These are phyloP conservation scores for Magallana gigas DNA, from an alignment of 1,140 invertebrate species.

Conservation along the genomic window DNA sequence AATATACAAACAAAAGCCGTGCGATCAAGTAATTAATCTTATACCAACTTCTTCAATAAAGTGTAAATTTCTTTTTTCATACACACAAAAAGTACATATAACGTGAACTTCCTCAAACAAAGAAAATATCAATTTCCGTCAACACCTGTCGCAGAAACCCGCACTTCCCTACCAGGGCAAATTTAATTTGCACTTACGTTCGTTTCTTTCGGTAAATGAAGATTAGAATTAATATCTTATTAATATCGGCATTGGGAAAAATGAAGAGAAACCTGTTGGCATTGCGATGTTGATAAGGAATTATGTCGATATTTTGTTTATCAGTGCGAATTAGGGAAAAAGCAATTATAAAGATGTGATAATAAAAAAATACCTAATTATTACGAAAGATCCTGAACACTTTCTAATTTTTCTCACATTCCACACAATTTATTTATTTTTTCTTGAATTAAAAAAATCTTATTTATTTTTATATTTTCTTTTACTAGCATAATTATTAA, in stretches of 20 bases:
- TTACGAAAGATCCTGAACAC: too few species aligned
- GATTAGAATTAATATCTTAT: slow-evolving; percentile 20
- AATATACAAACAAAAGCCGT: slow-evolving; percentile 7
- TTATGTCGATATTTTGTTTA: slow-evolving; percentile 6
- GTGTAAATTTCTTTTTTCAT: slow-evolving; percentile 36
- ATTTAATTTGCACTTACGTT: slow-evolving; percentile 29
- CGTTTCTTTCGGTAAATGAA: slow-evolving; percentile 18
- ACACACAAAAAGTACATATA: slow-evolving; percentile 31
- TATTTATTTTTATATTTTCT: too few species aligned
- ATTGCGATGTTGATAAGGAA: slow-evolving; percentile 31
- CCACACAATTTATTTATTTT: too few species aligned
- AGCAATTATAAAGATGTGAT: neutral
- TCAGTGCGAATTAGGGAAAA: neutral
- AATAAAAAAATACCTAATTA: too few species aligned
- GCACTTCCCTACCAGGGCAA: neutral
- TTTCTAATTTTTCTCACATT: too few species aligned
- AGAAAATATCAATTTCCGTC: slow-evolving; percentile 36
- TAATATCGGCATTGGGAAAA: neutral
- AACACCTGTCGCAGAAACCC: slow-evolving; percentile 5
- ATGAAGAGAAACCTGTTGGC: slow-evolving; percentile 21
- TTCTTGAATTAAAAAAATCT: too few species aligned
- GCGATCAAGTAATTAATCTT: slow-evolving; percentile 25
- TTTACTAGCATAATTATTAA: too few species aligned
- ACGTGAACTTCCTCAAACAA: neutral
- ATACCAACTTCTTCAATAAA: slow-evolving; percentile 20